Percentiles rank a stretch among this genome's conserved stretches.
Evolutionary conservation across 2,888 invertebrate species (phyloP).

Genomic region (Melanchra persicariae): DNA sequence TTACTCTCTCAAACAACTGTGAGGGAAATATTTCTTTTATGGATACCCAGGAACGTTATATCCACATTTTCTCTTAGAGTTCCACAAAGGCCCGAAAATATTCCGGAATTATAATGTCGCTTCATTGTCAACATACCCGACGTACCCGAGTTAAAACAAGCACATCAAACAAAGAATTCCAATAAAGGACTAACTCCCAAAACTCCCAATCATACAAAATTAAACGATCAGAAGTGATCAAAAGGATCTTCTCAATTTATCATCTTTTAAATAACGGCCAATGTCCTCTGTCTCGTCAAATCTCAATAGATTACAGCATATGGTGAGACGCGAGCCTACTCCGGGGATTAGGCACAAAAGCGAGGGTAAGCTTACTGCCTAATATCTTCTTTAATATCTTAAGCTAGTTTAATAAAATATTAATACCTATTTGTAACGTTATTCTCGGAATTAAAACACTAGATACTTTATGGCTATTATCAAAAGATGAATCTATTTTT

Average conservation of each 20-base stretch:
- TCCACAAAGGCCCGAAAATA: constrained; percentile 34
- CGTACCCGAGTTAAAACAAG: constrained; percentile 20
- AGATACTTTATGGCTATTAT: neutral
- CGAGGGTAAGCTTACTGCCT: constrained; percentile 61
- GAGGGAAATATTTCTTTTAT: constrained; percentile 64
- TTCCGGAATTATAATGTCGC: constrained; percentile 45
- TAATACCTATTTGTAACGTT: constrained; percentile 11
- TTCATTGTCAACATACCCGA: constrained; percentile 38
- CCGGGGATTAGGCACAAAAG: constrained; percentile 62
- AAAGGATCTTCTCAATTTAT: constrained; percentile 49
- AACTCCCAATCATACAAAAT: constrained; percentile 42
- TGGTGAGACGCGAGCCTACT: constrained; percentile 59
- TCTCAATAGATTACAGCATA: constrained; percentile 60
- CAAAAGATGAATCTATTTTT: neutral
- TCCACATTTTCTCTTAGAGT: constrained; percentile 55
- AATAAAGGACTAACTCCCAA: constrained; percentile 43
- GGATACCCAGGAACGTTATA: constrained; percentile 53
- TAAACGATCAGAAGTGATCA: constrained; percentile 45
- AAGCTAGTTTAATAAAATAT: constrained; percentile 51
- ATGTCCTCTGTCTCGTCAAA: constrained; percentile 50
- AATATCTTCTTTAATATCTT: constrained; percentile 64
- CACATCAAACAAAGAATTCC: constrained; percentile 40
- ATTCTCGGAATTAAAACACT: constrained; percentile 13
- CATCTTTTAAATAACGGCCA: constrained; percentile 44
- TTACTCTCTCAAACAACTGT: constrained; percentile 57